Evolutionary conservation across 2,888 invertebrate genomes (phyloP).

Genomic region (Cantharis rustica): DNA sequence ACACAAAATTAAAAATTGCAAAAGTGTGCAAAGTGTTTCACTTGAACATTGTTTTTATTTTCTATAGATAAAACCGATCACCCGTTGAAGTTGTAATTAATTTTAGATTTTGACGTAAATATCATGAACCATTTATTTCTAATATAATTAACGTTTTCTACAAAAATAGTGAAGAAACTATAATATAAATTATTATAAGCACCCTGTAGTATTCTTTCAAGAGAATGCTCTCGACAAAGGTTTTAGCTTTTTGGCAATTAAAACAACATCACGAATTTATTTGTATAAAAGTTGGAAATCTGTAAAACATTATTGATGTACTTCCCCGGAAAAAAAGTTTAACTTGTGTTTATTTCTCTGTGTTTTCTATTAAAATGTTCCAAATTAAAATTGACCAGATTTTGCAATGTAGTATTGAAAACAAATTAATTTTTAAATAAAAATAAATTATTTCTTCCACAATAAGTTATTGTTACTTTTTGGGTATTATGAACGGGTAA

Average conservation of each 20-base stretch:
- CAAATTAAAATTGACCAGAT: not conserved
- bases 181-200: not conserved
- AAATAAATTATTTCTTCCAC: not conserved
- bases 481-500: not conserved
- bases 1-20: not conserved
- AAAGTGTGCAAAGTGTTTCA: not conserved
- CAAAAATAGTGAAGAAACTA: not conserved
- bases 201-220: not conserved
- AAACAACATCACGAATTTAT: not conserved
- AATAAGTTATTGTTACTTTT: not conserved
- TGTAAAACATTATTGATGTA: not conserved
- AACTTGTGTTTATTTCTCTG: not conserved
- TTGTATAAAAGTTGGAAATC: not conserved
- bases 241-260: not conserved
- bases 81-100: not conserved
- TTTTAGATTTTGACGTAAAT: not conserved
- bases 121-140: not conserved
- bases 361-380: too few relatives aligned
- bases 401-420: not conserved
- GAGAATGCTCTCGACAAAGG: not conserved
- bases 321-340: not conserved
- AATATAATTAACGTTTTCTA: not conserved
- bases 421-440: not conserved
- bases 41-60: not conserved
- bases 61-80: not conserved